These are phyloP conservation scores for Brachionus koreanus DNA, from an alignment of 1,140 invertebrate genomes.

Conservation along the genomic window DNA sequence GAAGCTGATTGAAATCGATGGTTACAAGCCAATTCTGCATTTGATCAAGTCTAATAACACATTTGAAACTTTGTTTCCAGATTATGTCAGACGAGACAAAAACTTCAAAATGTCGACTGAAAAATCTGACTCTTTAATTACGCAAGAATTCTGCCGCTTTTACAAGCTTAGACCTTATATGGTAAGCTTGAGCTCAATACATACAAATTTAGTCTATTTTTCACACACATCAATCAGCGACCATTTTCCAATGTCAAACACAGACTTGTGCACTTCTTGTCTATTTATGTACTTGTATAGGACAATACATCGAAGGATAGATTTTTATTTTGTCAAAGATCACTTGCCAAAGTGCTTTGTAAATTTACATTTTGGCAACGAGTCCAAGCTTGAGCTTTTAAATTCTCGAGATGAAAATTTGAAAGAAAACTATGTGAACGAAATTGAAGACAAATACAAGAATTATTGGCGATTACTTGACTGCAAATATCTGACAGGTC, in stretches of 20 bases:
- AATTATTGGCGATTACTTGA: conserved; percentile 20
- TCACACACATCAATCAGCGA: background rate
- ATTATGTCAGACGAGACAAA: background rate
- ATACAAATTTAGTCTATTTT: conserved; percentile 6
- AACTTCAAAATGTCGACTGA: background rate
- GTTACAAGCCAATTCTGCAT: conserved; percentile 2
- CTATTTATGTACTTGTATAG: conserved; percentile 30
- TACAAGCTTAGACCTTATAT: conserved; percentile 36
- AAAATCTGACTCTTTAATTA: background rate
- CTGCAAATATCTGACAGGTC: conserved; percentile 24
- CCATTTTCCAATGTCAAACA: background rate
- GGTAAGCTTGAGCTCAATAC: background rate
- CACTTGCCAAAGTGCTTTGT: conserved; percentile 37
- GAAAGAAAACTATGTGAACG: background rate
- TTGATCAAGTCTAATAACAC: conserved; percentile 8
- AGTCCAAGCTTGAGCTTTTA: background rate
- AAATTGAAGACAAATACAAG: background rate
- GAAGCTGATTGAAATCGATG: conserved; percentile 30
- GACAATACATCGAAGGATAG: conserved; percentile 9
- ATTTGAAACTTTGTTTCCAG: background rate
- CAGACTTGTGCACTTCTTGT: conserved; percentile 23
- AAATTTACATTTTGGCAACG: conserved; percentile 11
- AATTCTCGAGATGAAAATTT: background rate
- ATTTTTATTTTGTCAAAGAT: conserved; percentile 37
- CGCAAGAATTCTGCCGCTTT: conserved; percentile 30